Evolutionary conservation across 2,888 invertebrate species (phyloP), one percentile per base, ranked within the genome.

Genomic region (Pherbina coryleti): DNA sequence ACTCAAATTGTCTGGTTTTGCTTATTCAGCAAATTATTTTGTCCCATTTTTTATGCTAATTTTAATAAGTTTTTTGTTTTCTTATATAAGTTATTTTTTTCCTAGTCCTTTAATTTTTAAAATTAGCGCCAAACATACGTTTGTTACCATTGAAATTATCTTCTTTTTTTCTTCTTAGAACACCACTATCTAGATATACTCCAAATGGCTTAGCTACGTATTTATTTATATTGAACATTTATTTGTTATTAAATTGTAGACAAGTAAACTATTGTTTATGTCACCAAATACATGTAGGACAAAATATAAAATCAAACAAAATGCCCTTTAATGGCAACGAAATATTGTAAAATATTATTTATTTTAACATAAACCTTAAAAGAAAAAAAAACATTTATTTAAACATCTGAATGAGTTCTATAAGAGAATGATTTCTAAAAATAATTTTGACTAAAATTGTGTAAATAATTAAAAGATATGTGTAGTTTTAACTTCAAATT

Each of bases 71-170:
- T 77, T 66, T 31, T 75, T 25, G 19, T 57, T 22, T 57, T 19
- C 5, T 37, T 8, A 44, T 14, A 22, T 66, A 49, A 49, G 69
- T 25, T 51, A 5, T 84, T 84, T 83, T n/a, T 85, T 86, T 85
- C 84, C 84, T 84, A 84, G 84, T 84, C 84, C 85, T 84, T 79
- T 79, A 84, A 83, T 82, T 82, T 81, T 78, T 75, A 78, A 67
- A 67, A 67, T 78, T 78, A 78, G 79, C 75, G 79, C 71, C 69
- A 79, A 81, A 78, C 71, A 44, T 5, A 49, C 4, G 5, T 81
- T 78, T 79, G 67, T 78, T 78, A 79, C 31, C 73, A 81, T 77
- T 64, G 80, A 80, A 85, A 84, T 82, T 85, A 84, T 85, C 83
- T 53, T 53, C 11, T n/a, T 17, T 14, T 77, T 79, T n/a, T 31